Conservation (phyloP, 1,140 invertebrate genomes). For the Dolichoris vasculosae region DNA sequence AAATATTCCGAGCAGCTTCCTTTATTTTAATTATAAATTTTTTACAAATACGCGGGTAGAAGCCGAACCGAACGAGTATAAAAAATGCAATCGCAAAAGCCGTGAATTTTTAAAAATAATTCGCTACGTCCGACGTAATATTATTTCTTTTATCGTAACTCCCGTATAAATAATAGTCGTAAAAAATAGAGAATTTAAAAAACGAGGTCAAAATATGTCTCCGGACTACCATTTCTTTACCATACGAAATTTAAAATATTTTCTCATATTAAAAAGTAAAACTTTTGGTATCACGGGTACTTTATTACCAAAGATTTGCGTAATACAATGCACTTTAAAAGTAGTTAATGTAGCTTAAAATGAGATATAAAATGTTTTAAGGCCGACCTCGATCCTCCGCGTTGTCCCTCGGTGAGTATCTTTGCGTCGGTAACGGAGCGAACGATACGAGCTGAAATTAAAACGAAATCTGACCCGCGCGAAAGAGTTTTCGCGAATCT, state of each 20-base stretch:
- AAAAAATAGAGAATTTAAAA: too few relatives aligned
- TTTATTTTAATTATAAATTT: not conserved
- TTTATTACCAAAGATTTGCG: too few relatives aligned
- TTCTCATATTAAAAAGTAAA: too few relatives aligned
- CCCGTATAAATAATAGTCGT: too few relatives aligned
- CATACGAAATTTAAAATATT: too few relatives aligned
- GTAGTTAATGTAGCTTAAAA: not conserved
- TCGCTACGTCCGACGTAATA: not conserved
- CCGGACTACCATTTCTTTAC: too few relatives aligned
- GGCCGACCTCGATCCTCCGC: not conserved
- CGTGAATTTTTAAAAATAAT: not conserved
- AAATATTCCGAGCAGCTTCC: not conserved
- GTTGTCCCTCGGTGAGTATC: not conserved
- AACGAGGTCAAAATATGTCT: too few relatives aligned
- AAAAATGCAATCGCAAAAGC: not conserved
- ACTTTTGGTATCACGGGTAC: too few relatives aligned
- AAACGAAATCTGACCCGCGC: not conserved
- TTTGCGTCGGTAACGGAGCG: not conserved
- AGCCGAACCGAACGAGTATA: not conserved
- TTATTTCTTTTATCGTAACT: not conserved
- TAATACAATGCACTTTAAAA: too few relatives aligned
- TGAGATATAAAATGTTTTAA: not conserved
- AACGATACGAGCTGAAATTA: not conserved
- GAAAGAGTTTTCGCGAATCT: not conserved
- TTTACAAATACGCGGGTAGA: not conserved